Percentiles rank a stretch among this genome's conserved stretches.
These are phyloP conservation scores for Xiphydria camelus DNA, from an alignment of 2,888 invertebrate species.

Conservation along the genomic window DNA sequence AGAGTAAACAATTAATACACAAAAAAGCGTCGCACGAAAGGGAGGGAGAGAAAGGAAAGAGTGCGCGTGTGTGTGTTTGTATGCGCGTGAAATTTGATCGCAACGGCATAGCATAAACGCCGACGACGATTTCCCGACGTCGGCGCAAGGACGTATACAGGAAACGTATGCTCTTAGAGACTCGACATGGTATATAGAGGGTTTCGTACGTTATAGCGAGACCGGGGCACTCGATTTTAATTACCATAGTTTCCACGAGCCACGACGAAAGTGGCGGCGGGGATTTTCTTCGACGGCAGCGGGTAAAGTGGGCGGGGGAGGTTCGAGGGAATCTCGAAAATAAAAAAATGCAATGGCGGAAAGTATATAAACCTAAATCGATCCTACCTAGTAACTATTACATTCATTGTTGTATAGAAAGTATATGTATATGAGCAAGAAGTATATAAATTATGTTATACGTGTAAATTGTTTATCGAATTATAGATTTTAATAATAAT, in stretches of 20 bases:
- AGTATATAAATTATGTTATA: conserved; percentile 52
- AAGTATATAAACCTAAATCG: conserved; percentile 9
- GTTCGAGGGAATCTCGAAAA: not conserved
- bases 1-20: conserved; percentile 9
- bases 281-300: conserved; percentile 9
- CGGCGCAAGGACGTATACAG: conserved; percentile 10
- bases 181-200: not conserved
- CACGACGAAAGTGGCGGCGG: conserved; percentile 19
- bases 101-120: conserved; percentile 1
- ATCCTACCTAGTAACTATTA: conserved; percentile 43
- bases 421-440: conserved; percentile 27
- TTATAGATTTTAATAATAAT: conserved; percentile 47
- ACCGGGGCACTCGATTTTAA: conserved; percentile 25
- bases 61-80: conserved; percentile 7
- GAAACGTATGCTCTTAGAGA: conserved; percentile 12
- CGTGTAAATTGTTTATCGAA: conserved; percentile 53
- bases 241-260: conserved; percentile 24
- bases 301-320: not conserved
- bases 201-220: conserved; percentile 10
- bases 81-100: conserved; percentile 6
- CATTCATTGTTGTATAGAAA: conserved; percentile 52
- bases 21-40: conserved; percentile 10
- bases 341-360: conserved; percentile 8
- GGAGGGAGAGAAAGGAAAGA: conserved; percentile 4
- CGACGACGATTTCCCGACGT: not conserved